These are phyloP conservation scores for Aphidius ervi DNA, from an alignment of 1,140 invertebrate species.

Conservation along the genomic window DNA sequence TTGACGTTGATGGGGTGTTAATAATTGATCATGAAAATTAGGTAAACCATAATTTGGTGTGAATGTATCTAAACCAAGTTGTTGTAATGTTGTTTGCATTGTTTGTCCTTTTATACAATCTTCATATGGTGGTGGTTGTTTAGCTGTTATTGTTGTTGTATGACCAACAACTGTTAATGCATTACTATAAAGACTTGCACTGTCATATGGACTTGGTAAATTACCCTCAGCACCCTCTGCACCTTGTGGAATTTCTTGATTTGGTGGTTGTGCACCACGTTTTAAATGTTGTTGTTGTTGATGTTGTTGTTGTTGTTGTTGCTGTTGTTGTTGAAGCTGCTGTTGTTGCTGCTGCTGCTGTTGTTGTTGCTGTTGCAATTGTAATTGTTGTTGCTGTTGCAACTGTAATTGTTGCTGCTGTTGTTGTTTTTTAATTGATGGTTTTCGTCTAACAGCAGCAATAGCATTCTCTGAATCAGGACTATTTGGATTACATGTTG, in stretches of 20 bases:
- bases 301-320: too few relatives aligned
- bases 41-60: constrained; percentile 58
- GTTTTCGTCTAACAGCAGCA: constrained; percentile 61
- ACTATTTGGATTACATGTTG: constrained; percentile 58
- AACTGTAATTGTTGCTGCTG: too few relatives aligned
- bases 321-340: too few relatives aligned
- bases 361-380: too few relatives aligned
- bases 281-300: constrained; percentile 31
- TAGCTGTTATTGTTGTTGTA: constrained; percentile 54
- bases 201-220: constrained; percentile 73
- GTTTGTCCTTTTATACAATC: constrained; percentile 76
- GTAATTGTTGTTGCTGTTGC: too few relatives aligned
- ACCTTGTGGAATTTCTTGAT: constrained; percentile 62
- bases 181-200: constrained; percentile 74
- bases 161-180: constrained; percentile 63
- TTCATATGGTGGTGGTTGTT: constrained; percentile 83
- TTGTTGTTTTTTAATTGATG: constrained; percentile 73
- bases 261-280: constrained; percentile 49
- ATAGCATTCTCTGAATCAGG: constrained; percentile 56
- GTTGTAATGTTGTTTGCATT: constrained; percentile 56
- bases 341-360: too few relatives aligned
- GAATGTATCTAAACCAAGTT: constrained; percentile 57
- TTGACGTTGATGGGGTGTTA: constrained; percentile 55
- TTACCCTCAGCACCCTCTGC: constrained; percentile 57
- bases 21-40: constrained; percentile 61